Evolutionary conservation across 2,888 invertebrate genomes (phyloP), one percentile per base, ranked within the genome.

Genomic region (Phyto melanocephala): DNA sequence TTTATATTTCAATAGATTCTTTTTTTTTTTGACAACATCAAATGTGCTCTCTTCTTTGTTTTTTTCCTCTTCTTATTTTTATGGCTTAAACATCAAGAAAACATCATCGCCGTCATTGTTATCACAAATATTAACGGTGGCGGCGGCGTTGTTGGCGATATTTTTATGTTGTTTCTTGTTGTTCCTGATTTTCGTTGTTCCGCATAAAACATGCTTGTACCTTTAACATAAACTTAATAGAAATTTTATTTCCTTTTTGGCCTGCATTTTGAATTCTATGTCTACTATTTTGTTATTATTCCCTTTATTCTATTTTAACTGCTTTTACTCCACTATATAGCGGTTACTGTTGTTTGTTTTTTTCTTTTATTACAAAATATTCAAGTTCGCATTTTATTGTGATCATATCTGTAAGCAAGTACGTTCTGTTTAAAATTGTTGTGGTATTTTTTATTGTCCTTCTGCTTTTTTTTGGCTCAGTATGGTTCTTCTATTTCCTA

Each of bases 361-460:
- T 47, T 22, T 0, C 5, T 22, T 58, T 37, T 60, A 28, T 62
- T 50, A 13, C 13, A 42, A 68, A 20, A 20, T 52, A 33, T 62
- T 74, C 72, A 74, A 74, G 63, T 63, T 63, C 72, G 52, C 47
- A 1, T 62, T 52, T 63, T 63, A 74, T 63, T 33, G 28, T 62
- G 72, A 72, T 62, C 52, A 20, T 62, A 56, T 56, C 42, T 40
- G n/a, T 54, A 11, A n/a, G 17, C 54, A n/a, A 67, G 22, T n/a
- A n/a, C n/a, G 37, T 67, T n/a, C 11, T 24, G 37, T 52, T 54
- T 7, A 52, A 67, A 52, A 11, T 20, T 8, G 13, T 68, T 56
- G 17, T 33, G 40, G 24, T 13, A 17, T 45, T 28, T 28, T 42
- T n/a, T n/a, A 28, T 28, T 28, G 28, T 20, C n/a, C n/a, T 10